Percentiles rank a stretch among this genome's conserved stretches.
Evolutionary conservation across 2,888 invertebrate genomes (phyloP).

Genomic region (Apotomis betuletana): DNA sequence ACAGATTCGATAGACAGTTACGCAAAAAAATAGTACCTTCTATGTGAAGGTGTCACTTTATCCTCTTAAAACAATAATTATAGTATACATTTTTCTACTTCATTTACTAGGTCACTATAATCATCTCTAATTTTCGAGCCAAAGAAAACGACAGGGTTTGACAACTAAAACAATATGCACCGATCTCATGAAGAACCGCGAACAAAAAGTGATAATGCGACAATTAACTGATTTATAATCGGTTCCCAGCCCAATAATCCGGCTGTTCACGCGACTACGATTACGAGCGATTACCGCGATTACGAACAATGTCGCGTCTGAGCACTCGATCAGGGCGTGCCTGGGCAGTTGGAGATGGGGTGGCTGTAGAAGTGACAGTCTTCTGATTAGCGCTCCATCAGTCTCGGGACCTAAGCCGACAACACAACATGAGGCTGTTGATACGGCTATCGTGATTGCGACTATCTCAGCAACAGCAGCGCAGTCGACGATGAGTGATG

Average conservation of each 20-base stretch:
- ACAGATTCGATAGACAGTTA: no score
- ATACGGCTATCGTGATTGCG: no score
- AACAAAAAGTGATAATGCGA: slow-evolving; percentile 20
- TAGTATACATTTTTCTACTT: no score
- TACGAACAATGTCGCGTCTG: slow-evolving; percentile 33
- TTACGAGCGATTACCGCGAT: slow-evolving; percentile 29
- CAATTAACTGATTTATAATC: slow-evolving; percentile 22
- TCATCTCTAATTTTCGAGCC: not conserved
- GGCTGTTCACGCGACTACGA: slow-evolving; percentile 14
- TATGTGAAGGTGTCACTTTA: no score
- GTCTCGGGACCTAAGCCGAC: not conserved
- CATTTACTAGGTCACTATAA: no score
- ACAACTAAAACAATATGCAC: slow-evolving; percentile 4
- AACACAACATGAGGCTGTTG: no score
- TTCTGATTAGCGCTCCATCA: not conserved
- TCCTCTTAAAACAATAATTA: no score
- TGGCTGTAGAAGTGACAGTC: slow-evolving; percentile 1
- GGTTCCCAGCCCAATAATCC: slow-evolving; percentile 27
- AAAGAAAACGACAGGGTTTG: not conserved
- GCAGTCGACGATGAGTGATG: no score
- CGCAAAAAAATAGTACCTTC: no score
- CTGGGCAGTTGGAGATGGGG: not conserved
- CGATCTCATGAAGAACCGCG: not conserved
- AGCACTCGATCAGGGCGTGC: slow-evolving; percentile 28
- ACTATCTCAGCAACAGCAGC: no score